These are phyloP conservation scores for Eurypyga helias DNA, from an alignment of 2,113 vertebrate genomes.

Conservation along the genomic window DNA sequence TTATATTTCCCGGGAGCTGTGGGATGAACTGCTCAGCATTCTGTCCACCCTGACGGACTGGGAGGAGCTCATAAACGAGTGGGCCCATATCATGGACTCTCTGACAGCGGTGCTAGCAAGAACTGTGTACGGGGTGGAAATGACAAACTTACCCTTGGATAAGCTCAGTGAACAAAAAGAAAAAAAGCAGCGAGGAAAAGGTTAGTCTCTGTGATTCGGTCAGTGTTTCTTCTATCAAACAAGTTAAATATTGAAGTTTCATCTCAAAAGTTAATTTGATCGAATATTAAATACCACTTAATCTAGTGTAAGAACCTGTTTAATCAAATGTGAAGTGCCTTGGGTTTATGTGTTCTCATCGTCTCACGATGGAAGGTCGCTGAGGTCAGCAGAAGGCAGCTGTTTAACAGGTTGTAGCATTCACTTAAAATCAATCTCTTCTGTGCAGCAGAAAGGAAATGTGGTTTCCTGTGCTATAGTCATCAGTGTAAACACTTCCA, in stretches of 20 bases:
- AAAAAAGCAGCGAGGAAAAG: constrained; percentile 95
- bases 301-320: background rate
- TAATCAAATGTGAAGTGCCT: background rate
- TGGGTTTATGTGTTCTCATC: background rate
- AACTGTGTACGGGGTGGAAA: constrained; percentile 92
- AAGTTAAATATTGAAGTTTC: background rate
- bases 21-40: constrained; percentile 94
- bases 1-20: constrained; percentile 95
- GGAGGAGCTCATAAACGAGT: constrained; percentile 94
- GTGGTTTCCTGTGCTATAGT: background rate
- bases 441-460: background rate
- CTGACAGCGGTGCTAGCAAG: constrained; percentile 92
- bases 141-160: constrained; percentile 93
- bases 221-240: background rate
- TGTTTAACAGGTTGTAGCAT: background rate
- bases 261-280: background rate
- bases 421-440: background rate
- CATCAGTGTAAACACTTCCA: accelerated
- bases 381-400: background rate
- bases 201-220: constrained; percentile 60
- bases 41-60: constrained; percentile 93
- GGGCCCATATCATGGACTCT: constrained; percentile 98
- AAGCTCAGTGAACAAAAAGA: constrained; percentile 98
- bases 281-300: background rate
- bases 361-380: background rate